A percentile compares a stretch with the other conserved stretches of the same genome.
These are phyloP conservation scores for Herpetotheres cachinnans DNA, from an alignment of 2,113 vertebrate genomes.

Conservation along the genomic window DNA sequence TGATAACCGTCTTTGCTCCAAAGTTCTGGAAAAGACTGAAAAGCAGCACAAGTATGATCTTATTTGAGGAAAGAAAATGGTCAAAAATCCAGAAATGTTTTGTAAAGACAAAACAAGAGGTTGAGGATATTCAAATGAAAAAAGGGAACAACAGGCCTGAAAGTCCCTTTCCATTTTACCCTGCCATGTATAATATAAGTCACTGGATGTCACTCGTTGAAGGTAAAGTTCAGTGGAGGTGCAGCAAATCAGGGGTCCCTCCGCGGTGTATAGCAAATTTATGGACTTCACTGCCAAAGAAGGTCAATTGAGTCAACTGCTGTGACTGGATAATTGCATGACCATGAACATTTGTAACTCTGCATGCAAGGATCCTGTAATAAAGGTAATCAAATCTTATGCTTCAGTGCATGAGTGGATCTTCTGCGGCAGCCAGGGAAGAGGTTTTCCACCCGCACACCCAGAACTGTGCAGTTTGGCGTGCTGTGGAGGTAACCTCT, in stretches of 20 bases:
- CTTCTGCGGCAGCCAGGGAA: background rate
- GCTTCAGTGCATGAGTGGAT: constrained; percentile 23
- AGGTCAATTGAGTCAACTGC: constrained; percentile 45
- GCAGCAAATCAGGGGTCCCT: background rate
- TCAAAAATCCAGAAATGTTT: background rate
- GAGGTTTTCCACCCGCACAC: background rate
- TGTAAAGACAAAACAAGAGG: background rate
- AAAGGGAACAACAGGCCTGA: background rate
- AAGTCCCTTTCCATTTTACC: background rate
- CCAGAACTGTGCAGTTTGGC: background rate
- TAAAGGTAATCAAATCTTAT: constrained; percentile 63
- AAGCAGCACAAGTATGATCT: background rate
- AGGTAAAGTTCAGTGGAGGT: background rate
- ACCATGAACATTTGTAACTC: constrained; percentile 23
- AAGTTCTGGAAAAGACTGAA: background rate
- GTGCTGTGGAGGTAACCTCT: background rate
- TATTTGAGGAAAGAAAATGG: background rate
- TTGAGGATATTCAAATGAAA: background rate
- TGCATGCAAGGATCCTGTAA: constrained; percentile 36
- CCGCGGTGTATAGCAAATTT: background rate
- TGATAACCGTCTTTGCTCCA: background rate
- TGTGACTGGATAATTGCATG: constrained; percentile 37
- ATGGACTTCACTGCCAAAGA: background rate
- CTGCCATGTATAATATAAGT: background rate
- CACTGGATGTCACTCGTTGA: background rate